phyloP scores from a whole-genome alignment of 2,797 vertebrate species.

The Spatula clypeata region DNA sequence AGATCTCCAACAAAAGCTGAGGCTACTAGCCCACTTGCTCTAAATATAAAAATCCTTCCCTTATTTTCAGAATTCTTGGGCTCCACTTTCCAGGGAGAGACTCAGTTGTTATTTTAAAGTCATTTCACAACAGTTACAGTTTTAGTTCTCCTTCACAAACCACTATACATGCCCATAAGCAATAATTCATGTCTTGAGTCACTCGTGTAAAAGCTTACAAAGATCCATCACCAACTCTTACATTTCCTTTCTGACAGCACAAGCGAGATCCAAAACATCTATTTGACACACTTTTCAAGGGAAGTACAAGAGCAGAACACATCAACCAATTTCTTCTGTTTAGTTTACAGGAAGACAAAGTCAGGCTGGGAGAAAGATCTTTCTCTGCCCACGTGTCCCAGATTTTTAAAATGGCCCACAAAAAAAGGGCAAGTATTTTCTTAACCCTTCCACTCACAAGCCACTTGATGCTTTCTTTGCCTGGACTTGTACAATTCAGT shows the following conservation, averaged over 20 bases:
- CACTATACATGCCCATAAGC: not conserved
- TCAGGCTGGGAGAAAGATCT: not conserved
- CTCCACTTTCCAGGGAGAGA: not conserved
- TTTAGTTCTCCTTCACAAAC: not conserved
- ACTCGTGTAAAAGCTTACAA: not conserved
- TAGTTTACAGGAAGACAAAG: constrained; percentile 28
- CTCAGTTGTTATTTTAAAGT: not conserved
- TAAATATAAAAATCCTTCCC: not conserved
- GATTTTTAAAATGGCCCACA: not conserved
- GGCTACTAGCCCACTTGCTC: not conserved
- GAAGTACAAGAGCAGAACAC: not conserved
- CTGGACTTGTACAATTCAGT: not conserved
- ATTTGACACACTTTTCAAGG: constrained; percentile 52
- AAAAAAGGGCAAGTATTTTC: not conserved
- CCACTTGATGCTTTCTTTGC: not conserved
- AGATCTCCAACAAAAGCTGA: not conserved
- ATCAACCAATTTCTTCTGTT: constrained; percentile 20
- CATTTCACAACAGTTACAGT: not conserved
- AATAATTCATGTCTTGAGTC: not conserved
- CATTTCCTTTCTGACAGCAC: constrained; percentile 19
- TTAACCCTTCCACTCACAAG: not conserved
- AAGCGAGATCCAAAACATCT: constrained; percentile 36
- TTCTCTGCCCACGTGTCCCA: not conserved
- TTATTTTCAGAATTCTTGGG: not conserved
- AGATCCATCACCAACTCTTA: constrained; percentile 14